These are phyloP conservation scores for Sylvicola fuscatus DNA, from an alignment of 2,888 invertebrate genomes.

Conservation along the genomic window DNA sequence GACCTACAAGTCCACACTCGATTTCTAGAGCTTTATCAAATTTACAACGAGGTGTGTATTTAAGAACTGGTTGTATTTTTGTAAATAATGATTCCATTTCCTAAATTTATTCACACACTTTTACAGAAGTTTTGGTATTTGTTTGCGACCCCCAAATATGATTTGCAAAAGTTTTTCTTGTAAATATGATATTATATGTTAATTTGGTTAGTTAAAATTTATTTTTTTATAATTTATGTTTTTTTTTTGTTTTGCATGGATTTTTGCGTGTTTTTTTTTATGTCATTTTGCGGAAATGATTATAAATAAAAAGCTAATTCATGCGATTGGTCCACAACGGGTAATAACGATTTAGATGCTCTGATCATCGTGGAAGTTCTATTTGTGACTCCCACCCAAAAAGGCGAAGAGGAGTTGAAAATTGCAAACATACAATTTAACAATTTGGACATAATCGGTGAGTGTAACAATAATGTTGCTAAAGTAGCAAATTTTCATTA, in stretches of 20 bases:
- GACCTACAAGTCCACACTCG: constrained; percentile 32
- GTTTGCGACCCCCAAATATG: too few relatives aligned
- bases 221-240: constrained; percentile 4
- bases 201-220: constrained; percentile 2
- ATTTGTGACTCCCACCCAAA: constrained; percentile 31
- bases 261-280: constrained; percentile 1
- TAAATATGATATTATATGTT: too few relatives aligned
- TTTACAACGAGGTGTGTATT: constrained; percentile 21
- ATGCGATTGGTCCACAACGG: constrained; percentile 12
- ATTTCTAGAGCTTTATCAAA: constrained; percentile 33
- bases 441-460: constrained; percentile 83
- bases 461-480: too few relatives aligned
- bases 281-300: constrained; percentile 8
- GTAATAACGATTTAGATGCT: constrained; percentile 37
- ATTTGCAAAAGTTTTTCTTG: too few relatives aligned
- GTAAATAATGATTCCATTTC: not conserved
- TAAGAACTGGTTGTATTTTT: not conserved
- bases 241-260: constrained; percentile 4
- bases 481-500: too few relatives aligned
- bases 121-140: too few relatives aligned
- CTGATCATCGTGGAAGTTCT: constrained; percentile 65
- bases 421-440: constrained; percentile 83
- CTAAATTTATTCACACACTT: too few relatives aligned
- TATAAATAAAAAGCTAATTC: constrained; percentile 7
- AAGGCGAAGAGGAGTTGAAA: constrained; percentile 29